A percentile compares a stretch with the other conserved stretches of the same genome.
These are phyloP conservation scores for Psilopsiagon aurifrons DNA, from an alignment of 2,113 vertebrate species.

Conservation along the genomic window DNA sequence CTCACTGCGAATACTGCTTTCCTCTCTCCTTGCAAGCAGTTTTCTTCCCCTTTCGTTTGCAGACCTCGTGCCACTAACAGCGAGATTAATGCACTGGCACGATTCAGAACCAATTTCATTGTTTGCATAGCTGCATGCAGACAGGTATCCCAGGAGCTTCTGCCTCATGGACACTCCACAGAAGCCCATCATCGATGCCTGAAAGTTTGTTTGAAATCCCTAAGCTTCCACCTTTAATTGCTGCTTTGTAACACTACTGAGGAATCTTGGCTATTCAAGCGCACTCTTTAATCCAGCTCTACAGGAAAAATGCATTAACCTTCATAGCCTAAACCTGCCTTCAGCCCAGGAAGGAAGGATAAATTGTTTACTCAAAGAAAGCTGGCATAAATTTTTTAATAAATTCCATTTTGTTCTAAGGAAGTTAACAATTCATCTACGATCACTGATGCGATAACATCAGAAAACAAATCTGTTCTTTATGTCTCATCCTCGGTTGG, in stretches of 20 bases:
- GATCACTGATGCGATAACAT: conserved; percentile 51
- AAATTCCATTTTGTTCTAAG: conserved; percentile 85
- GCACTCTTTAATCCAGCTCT: conserved; percentile 74
- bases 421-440: conserved; percentile 84
- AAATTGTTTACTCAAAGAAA: conserved; percentile 83
- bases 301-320: conserved; percentile 93
- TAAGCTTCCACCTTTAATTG: conserved; percentile 72
- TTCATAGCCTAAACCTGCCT: conserved; percentile 78
- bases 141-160: conserved; percentile 46
- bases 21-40: not conserved
- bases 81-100: conserved; percentile 27
- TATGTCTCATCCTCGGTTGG: not conserved
- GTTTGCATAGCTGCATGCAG: conserved; percentile 46
- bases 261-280: conserved; percentile 71
- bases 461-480: conserved; percentile 19
- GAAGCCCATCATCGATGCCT: conserved; percentile 43
- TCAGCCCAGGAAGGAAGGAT: conserved; percentile 65
- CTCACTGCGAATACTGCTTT: conserved; percentile 38
- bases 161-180: conserved; percentile 36
- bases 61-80: conserved; percentile 17
- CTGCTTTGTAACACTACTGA: conserved; percentile 70
- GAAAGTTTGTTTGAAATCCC: conserved; percentile 73
- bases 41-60: not conserved
- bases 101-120: conserved; percentile 8
- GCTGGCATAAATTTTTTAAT: conserved; percentile 89